Percentiles rank a stretch among this genome's conserved stretches.
These are phyloP conservation scores for Petrocephalus microphthalmus DNA, from an alignment of 2,113 vertebrate species.

Conservation along the genomic window DNA sequence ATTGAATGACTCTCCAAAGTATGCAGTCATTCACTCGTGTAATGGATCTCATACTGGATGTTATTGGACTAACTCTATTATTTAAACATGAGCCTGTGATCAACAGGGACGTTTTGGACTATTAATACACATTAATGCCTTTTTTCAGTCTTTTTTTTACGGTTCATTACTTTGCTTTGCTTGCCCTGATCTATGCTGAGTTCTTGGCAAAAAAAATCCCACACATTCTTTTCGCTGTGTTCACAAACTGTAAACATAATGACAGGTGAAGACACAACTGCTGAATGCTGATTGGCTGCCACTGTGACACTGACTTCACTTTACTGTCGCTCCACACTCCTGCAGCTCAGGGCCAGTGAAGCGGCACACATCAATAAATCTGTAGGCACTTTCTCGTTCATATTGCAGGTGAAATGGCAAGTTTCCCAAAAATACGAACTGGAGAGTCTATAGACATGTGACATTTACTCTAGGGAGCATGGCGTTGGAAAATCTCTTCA, in stretches of 20 bases:
- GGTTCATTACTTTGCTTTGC: neutral
- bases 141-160: neutral
- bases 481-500: neutral
- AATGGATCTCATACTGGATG: neutral
- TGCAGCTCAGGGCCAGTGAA: neutral
- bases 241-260: neutral
- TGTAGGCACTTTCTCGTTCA: neutral
- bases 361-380: neutral
- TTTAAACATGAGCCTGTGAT: neutral
- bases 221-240: neutral
- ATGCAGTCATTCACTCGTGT: slow-evolving; percentile 1
- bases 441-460: neutral
- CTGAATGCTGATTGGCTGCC: neutral
- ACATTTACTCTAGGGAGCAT: neutral
- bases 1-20: neutral
- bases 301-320: neutral
- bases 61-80: neutral
- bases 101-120: neutral
- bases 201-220: neutral
- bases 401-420: neutral
- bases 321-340: neutral
- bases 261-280: neutral
- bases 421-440: neutral
- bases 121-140: neutral
- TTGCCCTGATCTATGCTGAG: neutral